Conservation (phyloP, 2,888 invertebrate species). For the Philhelius pedissequus region DNA sequence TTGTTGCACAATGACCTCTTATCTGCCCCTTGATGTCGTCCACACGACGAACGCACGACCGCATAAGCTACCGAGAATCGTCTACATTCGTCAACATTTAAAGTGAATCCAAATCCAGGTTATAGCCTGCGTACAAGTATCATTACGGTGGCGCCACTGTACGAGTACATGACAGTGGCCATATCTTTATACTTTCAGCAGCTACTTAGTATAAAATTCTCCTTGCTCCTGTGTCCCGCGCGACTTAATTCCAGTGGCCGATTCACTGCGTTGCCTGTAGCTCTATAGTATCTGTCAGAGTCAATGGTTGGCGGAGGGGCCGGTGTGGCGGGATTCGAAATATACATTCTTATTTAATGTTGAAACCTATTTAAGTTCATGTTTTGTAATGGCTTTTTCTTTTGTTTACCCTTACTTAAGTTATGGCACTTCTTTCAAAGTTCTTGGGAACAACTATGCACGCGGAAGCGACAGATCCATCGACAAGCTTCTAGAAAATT, state of each 20-base stretch:
- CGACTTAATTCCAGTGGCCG: not conserved
- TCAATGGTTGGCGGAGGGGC: not conserved
- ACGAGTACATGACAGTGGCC: slow-evolving; percentile 55
- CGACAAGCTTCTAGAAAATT: slow-evolving; percentile 47
- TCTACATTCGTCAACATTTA: slow-evolving; percentile 61
- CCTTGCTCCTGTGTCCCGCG: not conserved
- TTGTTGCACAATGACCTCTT: slow-evolving; percentile 38
- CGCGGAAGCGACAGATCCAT: slow-evolving; percentile 13
- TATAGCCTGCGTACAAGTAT: slow-evolving; percentile 64
- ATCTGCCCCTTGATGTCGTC: slow-evolving; percentile 30
- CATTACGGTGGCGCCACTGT: slow-evolving; percentile 61
- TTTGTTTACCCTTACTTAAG: slow-evolving; percentile 52
- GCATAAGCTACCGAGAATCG: slow-evolving; percentile 44
- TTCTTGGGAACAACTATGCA: slow-evolving; percentile 38
- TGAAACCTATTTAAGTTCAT: slow-evolving; percentile 47
- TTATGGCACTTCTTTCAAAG: slow-evolving; percentile 59
- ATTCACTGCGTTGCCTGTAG: not conserved
- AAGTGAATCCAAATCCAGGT: slow-evolving; percentile 59
- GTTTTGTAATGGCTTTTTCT: slow-evolving; percentile 50
- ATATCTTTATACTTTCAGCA: slow-evolving; percentile 49
- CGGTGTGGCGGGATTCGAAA: slow-evolving; percentile 20
- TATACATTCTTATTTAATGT: slow-evolving; percentile 30
- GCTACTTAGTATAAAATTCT: slow-evolving; percentile 33
- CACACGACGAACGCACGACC: slow-evolving; percentile 25
- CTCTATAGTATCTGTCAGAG: not conserved